These are phyloP conservation scores for Brachystomella parvula DNA, from an alignment of 1,140 invertebrate genomes.

Conservation along the genomic window DNA sequence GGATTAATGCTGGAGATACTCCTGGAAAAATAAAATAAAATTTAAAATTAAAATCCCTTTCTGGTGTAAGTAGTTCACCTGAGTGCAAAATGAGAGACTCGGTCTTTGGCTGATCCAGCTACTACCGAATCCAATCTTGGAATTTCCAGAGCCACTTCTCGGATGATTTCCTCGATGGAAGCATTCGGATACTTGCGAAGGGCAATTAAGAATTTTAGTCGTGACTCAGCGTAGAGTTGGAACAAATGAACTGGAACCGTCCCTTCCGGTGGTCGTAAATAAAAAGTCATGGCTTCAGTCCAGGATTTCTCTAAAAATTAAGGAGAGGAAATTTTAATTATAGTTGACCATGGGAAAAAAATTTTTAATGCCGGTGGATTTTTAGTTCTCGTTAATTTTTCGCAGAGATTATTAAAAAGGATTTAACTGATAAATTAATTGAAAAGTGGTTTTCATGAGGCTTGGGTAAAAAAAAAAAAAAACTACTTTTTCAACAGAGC, in stretches of 20 bases:
- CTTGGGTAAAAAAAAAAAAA: no score
- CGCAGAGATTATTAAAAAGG: no score
- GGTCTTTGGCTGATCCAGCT: not conserved
- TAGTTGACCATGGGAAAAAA: no score
- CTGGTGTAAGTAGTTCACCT: not conserved
- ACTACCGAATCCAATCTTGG: not conserved
- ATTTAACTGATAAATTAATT: no score
- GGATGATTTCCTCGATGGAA: not conserved
- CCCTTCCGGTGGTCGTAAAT: conserved; percentile 16
- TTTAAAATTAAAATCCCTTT: not conserved
- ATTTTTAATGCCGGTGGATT: no score
- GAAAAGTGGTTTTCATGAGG: no score
- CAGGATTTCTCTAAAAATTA: no score
- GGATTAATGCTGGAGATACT: not conserved
- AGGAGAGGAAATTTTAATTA: no score
- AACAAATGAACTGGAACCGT: not conserved
- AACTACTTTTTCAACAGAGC: no score
- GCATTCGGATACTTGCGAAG: not conserved
- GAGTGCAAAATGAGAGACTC: conserved; percentile 17
- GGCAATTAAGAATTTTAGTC: not conserved
- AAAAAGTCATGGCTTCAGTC: conserved; percentile 3
- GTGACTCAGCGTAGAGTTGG: not conserved
- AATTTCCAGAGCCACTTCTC: not conserved
- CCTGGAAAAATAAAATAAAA: not conserved
- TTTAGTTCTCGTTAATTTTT: no score